phyloP scores from a whole-genome alignment of 2,113 vertebrate species.

The Chamaea fasciata region DNA sequence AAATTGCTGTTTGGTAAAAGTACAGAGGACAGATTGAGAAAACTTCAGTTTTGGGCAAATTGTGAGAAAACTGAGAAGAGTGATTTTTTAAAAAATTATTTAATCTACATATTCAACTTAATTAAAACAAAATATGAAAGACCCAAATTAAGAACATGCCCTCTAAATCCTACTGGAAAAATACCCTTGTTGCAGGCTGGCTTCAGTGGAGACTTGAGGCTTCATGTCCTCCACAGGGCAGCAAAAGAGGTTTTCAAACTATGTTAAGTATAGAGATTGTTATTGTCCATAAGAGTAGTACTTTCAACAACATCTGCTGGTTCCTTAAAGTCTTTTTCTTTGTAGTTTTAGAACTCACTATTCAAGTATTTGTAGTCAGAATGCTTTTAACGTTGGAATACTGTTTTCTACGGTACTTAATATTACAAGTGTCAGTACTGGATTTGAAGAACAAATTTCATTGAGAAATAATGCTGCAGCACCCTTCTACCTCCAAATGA shows the following conservation, averaged over 20 bases:
- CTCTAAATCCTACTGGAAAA: slow-evolving; percentile 9
- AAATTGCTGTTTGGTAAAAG: neutral
- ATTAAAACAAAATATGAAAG: slow-evolving; percentile 38
- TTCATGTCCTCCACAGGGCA: neutral
- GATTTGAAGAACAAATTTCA: neutral
- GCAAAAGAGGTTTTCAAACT: neutral
- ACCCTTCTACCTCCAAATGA: neutral
- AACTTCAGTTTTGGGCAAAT: neutral
- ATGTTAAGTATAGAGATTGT: slow-evolving; percentile 24
- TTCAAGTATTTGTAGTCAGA: neutral
- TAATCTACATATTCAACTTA: slow-evolving; percentile 32
- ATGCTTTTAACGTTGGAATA: neutral
- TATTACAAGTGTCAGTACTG: neutral
- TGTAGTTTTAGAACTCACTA: neutral
- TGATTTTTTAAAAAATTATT: neutral
- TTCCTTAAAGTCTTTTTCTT: neutral
- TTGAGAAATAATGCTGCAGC: neutral
- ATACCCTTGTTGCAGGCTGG: neutral
- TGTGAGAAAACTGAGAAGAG: neutral
- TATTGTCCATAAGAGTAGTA: neutral
- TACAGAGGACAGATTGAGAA: neutral
- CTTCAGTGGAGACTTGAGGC: neutral
- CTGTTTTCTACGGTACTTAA: neutral
- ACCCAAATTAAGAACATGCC: slow-evolving; percentile 31
- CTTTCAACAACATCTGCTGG: neutral